Evolutionary conservation across 2,113 vertebrate genomes (phyloP).

Genomic region (Cochlearius cochlearius): DNA sequence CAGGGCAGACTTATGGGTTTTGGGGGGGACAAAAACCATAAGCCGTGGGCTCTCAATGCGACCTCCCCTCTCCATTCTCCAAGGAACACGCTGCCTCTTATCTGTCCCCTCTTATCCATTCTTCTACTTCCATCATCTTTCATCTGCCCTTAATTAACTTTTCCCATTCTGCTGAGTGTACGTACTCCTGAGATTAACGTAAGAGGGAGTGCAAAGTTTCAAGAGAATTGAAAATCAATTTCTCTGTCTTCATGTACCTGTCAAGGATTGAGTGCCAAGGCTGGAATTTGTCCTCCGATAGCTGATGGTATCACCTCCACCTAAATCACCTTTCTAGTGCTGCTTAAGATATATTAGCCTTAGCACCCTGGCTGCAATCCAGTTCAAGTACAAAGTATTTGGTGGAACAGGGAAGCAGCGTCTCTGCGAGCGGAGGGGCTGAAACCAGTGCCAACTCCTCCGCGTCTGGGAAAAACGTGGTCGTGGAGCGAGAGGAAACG

Average conservation of each 20-base stretch:
- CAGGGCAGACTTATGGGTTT: not conserved
- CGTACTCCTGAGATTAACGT: not conserved
- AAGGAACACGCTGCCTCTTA: not conserved
- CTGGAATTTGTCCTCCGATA: not conserved
- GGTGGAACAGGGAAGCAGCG: not conserved
- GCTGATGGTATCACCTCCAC: not conserved
- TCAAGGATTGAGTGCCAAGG: slow-evolving; percentile 12
- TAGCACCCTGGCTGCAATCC: not conserved
- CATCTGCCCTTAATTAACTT: slow-evolving; percentile 49
- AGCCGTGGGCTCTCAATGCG: not conserved
- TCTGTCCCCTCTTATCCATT: not conserved
- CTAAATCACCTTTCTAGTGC: not conserved
- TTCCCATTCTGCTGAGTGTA: not conserved
- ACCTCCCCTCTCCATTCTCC: not conserved
- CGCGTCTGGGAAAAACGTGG: not conserved
- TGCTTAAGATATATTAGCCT: not conserved
- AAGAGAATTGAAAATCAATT: slow-evolving; percentile 39
- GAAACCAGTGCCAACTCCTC: not conserved
- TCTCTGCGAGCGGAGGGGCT: not conserved
- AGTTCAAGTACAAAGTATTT: not conserved
- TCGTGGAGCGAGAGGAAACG: not conserved
- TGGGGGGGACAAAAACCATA: not conserved
- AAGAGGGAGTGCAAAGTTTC: not conserved
- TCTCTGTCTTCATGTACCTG: not conserved
- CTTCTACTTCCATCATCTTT: not conserved